phyloP scores from a whole-genome alignment of 2,888 invertebrate species.

The Biston betularia region DNA sequence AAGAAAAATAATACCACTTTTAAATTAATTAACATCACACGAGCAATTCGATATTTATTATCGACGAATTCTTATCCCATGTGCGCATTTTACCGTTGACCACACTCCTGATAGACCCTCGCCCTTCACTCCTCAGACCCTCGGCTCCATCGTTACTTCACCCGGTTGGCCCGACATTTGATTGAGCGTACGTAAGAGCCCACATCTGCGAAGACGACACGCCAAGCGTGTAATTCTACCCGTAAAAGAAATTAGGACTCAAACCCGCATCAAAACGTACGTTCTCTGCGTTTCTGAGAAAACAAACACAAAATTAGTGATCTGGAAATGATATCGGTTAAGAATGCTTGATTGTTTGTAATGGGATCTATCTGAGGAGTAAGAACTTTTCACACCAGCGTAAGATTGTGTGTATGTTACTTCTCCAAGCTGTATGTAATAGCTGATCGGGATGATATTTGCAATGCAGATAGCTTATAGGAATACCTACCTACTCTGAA shows the following conservation, averaged over 20 bases:
- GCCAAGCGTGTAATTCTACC: conserved; percentile 20
- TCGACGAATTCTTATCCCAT: background rate
- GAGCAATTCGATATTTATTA: background rate
- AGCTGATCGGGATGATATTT: too few species aligned
- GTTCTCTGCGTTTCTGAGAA: conserved; percentile 27
- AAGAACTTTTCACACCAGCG: too few species aligned
- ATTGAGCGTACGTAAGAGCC: conserved; percentile 23
- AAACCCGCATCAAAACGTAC: conserved; percentile 21
- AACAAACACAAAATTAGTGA: conserved; percentile 26
- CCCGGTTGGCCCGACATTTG: conserved; percentile 4
- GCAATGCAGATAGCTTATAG: too few species aligned
- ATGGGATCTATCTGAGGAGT: background rate
- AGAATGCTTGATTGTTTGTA: conserved; percentile 14
- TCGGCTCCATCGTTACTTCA: conserved; percentile 17
- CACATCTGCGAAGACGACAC: background rate
- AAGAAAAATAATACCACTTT: too few species aligned
- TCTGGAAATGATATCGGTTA: conserved; percentile 28
- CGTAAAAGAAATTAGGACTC: conserved; percentile 24
- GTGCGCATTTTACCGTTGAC: background rate
- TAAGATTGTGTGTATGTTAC: too few species aligned
- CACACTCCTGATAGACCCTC: background rate
- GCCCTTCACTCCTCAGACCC: background rate
- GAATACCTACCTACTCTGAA: too few species aligned
- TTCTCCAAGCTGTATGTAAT: too few species aligned
- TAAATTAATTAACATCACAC: too few species aligned